These are phyloP conservation scores for Nothoprocta pentlandii DNA, from an alignment of 2,113 vertebrate species.

Conservation along the genomic window DNA sequence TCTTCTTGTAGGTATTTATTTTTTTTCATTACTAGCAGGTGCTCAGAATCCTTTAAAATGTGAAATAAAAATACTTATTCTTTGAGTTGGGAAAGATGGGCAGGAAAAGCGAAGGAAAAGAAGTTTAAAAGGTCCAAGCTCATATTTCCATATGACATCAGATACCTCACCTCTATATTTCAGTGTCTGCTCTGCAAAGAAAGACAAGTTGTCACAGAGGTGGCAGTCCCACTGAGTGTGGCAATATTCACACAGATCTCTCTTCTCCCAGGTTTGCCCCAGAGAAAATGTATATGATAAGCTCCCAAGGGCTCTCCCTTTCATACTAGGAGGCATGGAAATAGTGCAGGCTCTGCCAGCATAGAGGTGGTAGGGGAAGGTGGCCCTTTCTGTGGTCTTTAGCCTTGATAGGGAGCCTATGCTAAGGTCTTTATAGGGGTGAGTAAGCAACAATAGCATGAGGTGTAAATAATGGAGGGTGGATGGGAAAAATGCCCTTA, in stretches of 20 bases:
- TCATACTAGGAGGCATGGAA: accelerated
- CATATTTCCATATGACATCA: background rate
- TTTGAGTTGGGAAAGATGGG: background rate
- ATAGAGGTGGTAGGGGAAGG: background rate
- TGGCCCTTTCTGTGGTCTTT: background rate
- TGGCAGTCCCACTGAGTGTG: accelerated
- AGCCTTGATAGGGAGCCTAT: background rate
- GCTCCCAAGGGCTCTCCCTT: accelerated
- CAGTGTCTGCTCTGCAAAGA: background rate
- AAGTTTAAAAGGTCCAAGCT: background rate
- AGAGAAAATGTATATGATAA: accelerated
- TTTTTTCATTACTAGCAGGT: background rate
- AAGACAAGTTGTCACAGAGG: accelerated
- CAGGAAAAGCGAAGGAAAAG: background rate
- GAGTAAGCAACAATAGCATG: background rate
- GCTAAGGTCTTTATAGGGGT: background rate
- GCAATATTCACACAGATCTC: accelerated
- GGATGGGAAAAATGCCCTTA: accelerated
- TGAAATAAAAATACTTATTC: background rate
- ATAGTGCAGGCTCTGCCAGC: background rate
- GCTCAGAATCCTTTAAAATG: background rate
- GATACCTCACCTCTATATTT: background rate
- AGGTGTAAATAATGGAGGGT: background rate
- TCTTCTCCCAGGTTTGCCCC: accelerated
- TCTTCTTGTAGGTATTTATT: background rate